Conservation (phyloP, 2,113 vertebrate genomes). For the Colistium nudipinnis region DNA sequence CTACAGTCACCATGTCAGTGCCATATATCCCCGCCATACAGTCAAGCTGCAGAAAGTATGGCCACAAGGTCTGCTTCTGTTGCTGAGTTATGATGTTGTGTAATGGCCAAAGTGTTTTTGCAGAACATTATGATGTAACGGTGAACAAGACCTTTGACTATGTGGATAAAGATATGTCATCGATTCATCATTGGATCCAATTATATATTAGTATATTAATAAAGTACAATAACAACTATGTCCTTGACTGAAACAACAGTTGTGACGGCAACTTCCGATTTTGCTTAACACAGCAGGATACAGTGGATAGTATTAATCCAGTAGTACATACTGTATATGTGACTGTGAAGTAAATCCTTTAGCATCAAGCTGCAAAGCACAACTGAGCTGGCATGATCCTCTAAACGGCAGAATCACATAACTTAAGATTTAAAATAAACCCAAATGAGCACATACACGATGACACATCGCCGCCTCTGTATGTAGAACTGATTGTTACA, state of each 20-base stretch:
- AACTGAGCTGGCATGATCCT: no score
- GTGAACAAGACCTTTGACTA: not conserved
- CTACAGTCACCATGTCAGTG: not conserved
- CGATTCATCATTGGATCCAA: not conserved
- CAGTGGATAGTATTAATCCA: no score
- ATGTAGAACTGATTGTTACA: slow-evolving; percentile 26
- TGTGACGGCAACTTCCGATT: no score
- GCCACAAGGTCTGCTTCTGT: not conserved
- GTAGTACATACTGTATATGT: not conserved
- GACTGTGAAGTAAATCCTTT: not conserved
- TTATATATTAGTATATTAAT: not conserved
- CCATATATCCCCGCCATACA: not conserved
- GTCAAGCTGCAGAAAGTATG: not conserved
- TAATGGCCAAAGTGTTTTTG: no score
- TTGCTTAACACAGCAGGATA: not conserved
- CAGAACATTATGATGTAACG: not conserved
- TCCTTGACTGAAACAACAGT: no score
- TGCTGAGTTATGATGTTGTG: not conserved
- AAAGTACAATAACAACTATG: no score
- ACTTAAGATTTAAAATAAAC: not conserved
- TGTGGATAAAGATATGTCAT: not conserved
- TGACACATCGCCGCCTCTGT: slow-evolving; percentile 18
- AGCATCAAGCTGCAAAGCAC: not conserved
- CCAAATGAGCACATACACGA: not conserved
- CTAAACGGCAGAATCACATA: not conserved